Base-by-base conservation (phyloP, 2,888 invertebrate species). In the Sepioteuthis lessoniana region DNA sequence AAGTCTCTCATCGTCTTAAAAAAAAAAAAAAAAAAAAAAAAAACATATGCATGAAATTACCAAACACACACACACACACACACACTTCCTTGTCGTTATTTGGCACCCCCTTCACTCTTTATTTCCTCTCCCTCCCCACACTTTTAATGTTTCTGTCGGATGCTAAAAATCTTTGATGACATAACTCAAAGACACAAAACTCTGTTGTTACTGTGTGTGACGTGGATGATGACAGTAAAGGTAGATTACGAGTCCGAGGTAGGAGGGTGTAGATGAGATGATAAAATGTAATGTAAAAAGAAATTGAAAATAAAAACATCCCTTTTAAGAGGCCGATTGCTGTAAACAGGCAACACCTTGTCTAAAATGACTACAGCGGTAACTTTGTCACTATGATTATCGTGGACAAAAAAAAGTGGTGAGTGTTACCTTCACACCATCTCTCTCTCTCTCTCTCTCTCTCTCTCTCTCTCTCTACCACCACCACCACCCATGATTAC, bases 321-420 rank as follows among this genome's bases (percentile, higher is more conserved):
- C 16, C 55, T 16, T 76, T 76, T 19, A 76, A 76, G 76, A 76
- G 76, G 25, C n/a, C n/a, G 21, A 35, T 60, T 35, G 76, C 19
- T 76, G n/a, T 76, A 76, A 76, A 76, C 76, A 76, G 76, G n/a
- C n/a, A 76, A 76, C 76, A 76, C n/a, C 76, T 76, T 35, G n/a
- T 76, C 76, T 35, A 76, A 76, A 76, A 76, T n/a, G 76, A 35
- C 76, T 76, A 76, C 35, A 25, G 35, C n/a, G n/a, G n/a, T n/a
- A 76, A 35, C 76, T 76, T 76, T 76, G 76, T 76, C 76, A 76
- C 76, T 76, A 35, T 76, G 16, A 76, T 76, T 13, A n/a, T 76
- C 0, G 76, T 35, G 19, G 13, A n/a, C 76, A 76, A 76, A 76
- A n/a, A 76, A 50, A 76, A 76, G 76, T 21, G 10, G 76, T n/a